phyloP scores from a whole-genome alignment of 2,888 invertebrate species.

The Candidula unifasciata region DNA sequence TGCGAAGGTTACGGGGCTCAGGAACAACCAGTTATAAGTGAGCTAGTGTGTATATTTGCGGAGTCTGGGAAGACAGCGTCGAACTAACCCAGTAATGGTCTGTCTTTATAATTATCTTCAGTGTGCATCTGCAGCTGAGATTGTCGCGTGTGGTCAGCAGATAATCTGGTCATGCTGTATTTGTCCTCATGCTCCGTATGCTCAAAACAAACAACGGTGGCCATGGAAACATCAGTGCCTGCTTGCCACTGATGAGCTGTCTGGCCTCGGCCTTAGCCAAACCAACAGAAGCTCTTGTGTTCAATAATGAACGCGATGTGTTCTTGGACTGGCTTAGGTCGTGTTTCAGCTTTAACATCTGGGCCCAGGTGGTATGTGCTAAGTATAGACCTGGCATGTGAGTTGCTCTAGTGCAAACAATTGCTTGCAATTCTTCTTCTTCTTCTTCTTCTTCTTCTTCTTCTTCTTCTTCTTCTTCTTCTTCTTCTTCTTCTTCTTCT shows the following conservation, averaged over 20 bases:
- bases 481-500: too few relatives aligned
- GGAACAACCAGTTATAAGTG: too few relatives aligned
- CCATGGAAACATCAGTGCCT: not conserved
- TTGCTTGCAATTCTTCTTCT: too few relatives aligned
- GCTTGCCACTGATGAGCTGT: not conserved
- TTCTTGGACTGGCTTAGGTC: not conserved
- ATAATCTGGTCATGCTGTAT: not conserved
- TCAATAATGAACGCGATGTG: not conserved
- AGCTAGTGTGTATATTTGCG: too few relatives aligned
- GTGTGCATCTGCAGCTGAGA: not conserved
- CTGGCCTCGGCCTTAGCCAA: not conserved
- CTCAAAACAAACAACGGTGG: not conserved
- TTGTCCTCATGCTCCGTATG: not conserved
- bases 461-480: too few relatives aligned
- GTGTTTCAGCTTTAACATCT: not conserved
- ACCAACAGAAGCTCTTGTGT: slow-evolving; percentile 4
- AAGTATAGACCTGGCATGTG: not conserved
- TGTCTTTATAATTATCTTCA: too few relatives aligned
- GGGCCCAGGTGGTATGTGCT: not conserved
- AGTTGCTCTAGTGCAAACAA: too few relatives aligned
- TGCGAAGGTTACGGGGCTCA: too few relatives aligned
- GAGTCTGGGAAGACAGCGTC: too few relatives aligned
- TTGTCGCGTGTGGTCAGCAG: not conserved
- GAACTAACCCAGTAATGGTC: too few relatives aligned
- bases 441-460: too few relatives aligned